Percentiles rank a stretch among this genome's conserved stretches.
phyloP scores from a whole-genome alignment of 2,888 invertebrate genomes.

The Macropis europaea region DNA sequence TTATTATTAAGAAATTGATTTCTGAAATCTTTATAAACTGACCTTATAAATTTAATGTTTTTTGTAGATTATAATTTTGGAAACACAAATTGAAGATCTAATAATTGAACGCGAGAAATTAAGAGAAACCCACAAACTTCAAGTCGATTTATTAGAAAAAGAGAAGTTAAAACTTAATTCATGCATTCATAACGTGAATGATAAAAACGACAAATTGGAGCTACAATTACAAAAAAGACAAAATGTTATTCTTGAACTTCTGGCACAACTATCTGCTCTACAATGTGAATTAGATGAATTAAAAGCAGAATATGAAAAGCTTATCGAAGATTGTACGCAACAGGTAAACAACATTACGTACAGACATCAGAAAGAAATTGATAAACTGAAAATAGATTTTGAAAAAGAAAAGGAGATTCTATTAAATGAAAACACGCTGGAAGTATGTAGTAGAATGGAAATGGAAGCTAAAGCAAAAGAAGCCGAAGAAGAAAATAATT shows the following conservation, averaged over 20 bases:
- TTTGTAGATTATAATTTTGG: slow-evolving; percentile 30
- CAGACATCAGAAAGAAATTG: slow-evolving; percentile 49
- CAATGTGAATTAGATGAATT: slow-evolving; percentile 64
- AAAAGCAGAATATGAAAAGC: slow-evolving; percentile 59
- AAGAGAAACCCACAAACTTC: slow-evolving; percentile 28
- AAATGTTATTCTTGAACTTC: slow-evolving; percentile 58
- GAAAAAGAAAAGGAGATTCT: slow-evolving; percentile 61
- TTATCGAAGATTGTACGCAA: slow-evolving; percentile 43
- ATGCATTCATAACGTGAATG: slow-evolving; percentile 35
- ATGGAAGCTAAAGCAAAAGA: slow-evolving; percentile 56
- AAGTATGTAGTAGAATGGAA: slow-evolving; percentile 41
- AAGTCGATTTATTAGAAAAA: slow-evolving; percentile 52
- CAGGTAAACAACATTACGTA: slow-evolving; percentile 37
- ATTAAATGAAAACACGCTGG: slow-evolving; percentile 50
- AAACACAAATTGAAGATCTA: slow-evolving; percentile 44
- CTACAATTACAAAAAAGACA: slow-evolving; percentile 59
- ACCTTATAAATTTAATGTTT: not conserved
- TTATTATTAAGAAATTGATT: not conserved
- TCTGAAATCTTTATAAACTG: not conserved
- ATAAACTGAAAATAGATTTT: slow-evolving; percentile 52
- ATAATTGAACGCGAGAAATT: slow-evolving; percentile 40
- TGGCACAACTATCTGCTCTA: slow-evolving; percentile 61
- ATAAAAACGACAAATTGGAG: slow-evolving; percentile 41
- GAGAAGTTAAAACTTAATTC: slow-evolving; percentile 52
- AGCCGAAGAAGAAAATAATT: slow-evolving; percentile 54